Conservation (phyloP, 2,113 vertebrate species). For the Pseudonaja textilis region DNA sequence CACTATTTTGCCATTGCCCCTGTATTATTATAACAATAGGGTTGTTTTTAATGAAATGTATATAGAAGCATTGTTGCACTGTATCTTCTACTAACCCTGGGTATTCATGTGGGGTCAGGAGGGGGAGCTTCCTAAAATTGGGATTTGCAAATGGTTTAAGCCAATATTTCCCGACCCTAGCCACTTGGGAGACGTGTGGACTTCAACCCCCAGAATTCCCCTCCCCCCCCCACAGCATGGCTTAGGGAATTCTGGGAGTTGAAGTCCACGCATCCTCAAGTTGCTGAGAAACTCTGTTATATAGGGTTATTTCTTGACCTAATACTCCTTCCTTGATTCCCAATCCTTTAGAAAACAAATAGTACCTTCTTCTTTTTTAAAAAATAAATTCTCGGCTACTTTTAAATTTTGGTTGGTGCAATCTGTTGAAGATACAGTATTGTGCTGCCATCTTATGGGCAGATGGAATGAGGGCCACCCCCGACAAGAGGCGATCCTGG, state of each 20-base stretch:
- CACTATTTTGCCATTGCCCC: background rate
- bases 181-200: background rate
- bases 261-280: background rate
- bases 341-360: constrained; percentile 10
- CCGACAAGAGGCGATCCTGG: constrained; percentile 37
- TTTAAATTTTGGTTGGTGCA: constrained; percentile 51
- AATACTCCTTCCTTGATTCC: background rate
- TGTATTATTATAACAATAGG: background rate
- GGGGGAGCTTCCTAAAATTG: background rate
- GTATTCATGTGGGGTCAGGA: fast-evolving
- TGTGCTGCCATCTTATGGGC: constrained; percentile 31
- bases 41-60: background rate
- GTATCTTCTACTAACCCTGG: background rate
- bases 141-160: background rate
- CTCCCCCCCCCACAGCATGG: too few relatives aligned
- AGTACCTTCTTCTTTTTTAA: constrained; percentile 31
- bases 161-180: background rate
- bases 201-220: background rate
- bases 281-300: background rate
- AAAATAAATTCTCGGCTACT: constrained; percentile 36
- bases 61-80: constrained; percentile 23
- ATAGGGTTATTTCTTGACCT: constrained; percentile 27
- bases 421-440: constrained; percentile 44
- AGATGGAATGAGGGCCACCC: constrained; percentile 38
- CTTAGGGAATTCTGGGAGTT: background rate